Conservation (phyloP, 2,797 vertebrate genomes). For the Acipenser ruthenus region DNA sequence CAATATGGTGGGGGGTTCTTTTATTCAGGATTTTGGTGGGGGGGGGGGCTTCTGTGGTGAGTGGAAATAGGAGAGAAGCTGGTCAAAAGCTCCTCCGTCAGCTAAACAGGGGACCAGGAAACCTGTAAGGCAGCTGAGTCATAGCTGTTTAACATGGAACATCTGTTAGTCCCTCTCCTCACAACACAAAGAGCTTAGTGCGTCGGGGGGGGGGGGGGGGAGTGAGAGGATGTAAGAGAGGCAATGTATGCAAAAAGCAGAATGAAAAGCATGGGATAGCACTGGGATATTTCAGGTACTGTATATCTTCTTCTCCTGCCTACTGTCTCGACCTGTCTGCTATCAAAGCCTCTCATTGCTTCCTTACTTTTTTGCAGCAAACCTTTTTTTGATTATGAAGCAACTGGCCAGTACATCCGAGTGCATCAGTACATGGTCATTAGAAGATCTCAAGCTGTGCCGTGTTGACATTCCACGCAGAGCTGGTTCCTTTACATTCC, state of each 20-base stretch:
- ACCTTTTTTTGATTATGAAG: background rate
- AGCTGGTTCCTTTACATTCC: background rate
- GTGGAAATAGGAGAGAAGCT: too few relatives aligned
- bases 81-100: too few relatives aligned
- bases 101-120: conserved; percentile 32
- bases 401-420: background rate
- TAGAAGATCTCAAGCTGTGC: background rate
- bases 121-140: conserved; percentile 42
- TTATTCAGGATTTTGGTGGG: too few relatives aligned
- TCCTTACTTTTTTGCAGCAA: background rate
- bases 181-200: background rate
- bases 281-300: background rate
- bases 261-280: background rate
- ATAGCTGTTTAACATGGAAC: conserved; percentile 34
- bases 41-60: too few relatives aligned
- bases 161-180: conserved; percentile 13
- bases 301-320: conserved; percentile 30
- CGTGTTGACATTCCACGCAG: conserved; percentile 4
- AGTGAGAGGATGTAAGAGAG: background rate
- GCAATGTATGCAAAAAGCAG: background rate
- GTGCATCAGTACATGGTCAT: conserved; percentile 2
- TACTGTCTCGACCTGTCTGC: conserved; percentile 14
- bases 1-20: background rate
- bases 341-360: background rate
- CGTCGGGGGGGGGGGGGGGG: background rate